phyloP scores from a whole-genome alignment of 2,797 vertebrate species.

The Jordanella pulchra region DNA sequence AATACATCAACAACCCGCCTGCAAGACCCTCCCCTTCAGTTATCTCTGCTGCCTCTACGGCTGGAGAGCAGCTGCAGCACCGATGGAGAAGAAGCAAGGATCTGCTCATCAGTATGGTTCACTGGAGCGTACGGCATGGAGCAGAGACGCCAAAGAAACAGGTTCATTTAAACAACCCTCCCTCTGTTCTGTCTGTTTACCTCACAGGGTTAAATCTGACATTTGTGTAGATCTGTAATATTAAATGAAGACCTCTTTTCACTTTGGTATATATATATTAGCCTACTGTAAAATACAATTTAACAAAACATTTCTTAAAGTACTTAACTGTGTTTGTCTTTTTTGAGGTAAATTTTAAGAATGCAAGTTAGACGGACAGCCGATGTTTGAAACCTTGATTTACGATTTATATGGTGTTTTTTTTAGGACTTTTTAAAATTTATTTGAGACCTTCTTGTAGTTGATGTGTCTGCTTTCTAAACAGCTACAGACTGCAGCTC shows the following conservation, averaged over 20 bases:
- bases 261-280: neutral
- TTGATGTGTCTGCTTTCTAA: conserved; percentile 17
- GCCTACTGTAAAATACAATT: neutral
- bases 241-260: neutral
- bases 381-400: too few relatives aligned
- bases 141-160: conserved; percentile 56
- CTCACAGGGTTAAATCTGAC: neutral
- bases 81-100: conserved; percentile 72
- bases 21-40: conserved; percentile 32
- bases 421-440: too few relatives aligned
- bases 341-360: too few relatives aligned
- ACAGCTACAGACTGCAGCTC: conserved; percentile 12
- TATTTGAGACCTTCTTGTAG: neutral
- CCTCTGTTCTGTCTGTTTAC: neutral
- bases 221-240: neutral
- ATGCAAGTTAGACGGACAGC: too few relatives aligned
- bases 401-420: too few relatives aligned
- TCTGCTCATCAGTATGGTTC: conserved; percentile 72
- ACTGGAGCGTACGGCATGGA: conserved; percentile 75
- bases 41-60: conserved; percentile 9
- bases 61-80: conserved; percentile 43
- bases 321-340: neutral
- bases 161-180: conserved; percentile 44
- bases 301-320: neutral
- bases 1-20: conserved; percentile 18